phyloP scores from a whole-genome alignment of 2,113 vertebrate genomes.

The Muntiacus reevesi region DNA sequence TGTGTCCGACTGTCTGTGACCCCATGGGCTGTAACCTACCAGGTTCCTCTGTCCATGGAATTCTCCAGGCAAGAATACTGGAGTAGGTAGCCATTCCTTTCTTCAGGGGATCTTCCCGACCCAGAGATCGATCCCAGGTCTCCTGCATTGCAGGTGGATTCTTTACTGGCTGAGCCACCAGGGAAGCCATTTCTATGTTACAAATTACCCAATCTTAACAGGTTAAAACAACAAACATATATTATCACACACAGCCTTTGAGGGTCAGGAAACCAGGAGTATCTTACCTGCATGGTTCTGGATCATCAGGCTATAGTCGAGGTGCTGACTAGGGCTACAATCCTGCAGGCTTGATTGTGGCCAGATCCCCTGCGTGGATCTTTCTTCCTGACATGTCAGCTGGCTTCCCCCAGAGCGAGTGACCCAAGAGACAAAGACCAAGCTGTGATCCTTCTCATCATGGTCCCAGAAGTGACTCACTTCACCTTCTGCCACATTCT shows the following conservation, averaged over 20 bases:
- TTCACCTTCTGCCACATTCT: not conserved
- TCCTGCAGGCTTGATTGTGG: not conserved
- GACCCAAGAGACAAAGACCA: not conserved
- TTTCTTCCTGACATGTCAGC: not conserved
- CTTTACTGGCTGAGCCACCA: not conserved
- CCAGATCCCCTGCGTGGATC: not conserved
- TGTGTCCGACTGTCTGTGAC: not conserved
- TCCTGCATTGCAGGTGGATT: not conserved
- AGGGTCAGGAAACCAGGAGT: not conserved
- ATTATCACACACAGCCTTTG: not conserved
- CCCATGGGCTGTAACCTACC: not conserved
- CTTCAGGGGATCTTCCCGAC: not conserved
- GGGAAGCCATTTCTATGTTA: not conserved
- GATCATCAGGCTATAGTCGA: not conserved
- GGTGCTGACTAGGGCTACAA: not conserved
- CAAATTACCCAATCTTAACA: not conserved
- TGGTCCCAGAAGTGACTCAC: not conserved
- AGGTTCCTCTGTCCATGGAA: not conserved
- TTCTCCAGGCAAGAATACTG: not conserved
- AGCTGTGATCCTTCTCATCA: not conserved
- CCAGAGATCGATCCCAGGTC: not conserved
- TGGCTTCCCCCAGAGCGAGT: not conserved
- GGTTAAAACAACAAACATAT: not conserved
- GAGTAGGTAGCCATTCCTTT: not conserved
- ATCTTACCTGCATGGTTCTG: not conserved